A percentile compares a stretch with the other conserved stretches of the same genome.
Evolutionary conservation across 2,113 vertebrate genomes (phyloP).

Genomic region (Gobio gobio): DNA sequence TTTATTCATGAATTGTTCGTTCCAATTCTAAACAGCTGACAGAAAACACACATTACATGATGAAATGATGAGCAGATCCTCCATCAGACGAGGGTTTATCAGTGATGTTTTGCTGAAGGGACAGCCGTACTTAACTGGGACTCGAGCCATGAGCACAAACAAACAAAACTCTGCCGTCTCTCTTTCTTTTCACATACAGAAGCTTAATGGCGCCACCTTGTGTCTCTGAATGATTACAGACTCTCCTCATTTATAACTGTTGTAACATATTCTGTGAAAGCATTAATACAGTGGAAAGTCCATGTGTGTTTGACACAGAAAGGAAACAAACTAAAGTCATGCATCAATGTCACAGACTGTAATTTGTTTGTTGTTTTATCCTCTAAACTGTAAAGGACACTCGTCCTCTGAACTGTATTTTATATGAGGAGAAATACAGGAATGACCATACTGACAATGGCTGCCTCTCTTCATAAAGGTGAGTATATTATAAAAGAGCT

Average conservation of each 20-base stretch:
- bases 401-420: neutral
- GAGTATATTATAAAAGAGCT: neutral
- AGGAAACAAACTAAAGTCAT: neutral
- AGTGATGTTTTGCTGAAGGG: no score
- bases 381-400: neutral
- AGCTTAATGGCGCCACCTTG: neutral
- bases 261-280: neutral
- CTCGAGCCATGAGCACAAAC: no score
- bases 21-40: no score
- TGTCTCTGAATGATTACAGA: neutral
- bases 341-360: neutral
- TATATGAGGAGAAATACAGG: neutral
- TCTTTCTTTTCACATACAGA: neutral
- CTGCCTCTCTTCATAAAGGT: neutral
- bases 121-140: no score
- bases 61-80: no score
- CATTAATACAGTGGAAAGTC: neutral
- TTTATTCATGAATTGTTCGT: no score
- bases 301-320: neutral
- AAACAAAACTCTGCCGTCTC: no score
- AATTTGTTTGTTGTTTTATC: neutral
- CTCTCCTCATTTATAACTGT: neutral
- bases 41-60: no score
- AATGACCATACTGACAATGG: neutral
- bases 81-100: no score